Base-by-base conservation (phyloP, 2,113 vertebrate species). In the Helogale parvula region DNA sequence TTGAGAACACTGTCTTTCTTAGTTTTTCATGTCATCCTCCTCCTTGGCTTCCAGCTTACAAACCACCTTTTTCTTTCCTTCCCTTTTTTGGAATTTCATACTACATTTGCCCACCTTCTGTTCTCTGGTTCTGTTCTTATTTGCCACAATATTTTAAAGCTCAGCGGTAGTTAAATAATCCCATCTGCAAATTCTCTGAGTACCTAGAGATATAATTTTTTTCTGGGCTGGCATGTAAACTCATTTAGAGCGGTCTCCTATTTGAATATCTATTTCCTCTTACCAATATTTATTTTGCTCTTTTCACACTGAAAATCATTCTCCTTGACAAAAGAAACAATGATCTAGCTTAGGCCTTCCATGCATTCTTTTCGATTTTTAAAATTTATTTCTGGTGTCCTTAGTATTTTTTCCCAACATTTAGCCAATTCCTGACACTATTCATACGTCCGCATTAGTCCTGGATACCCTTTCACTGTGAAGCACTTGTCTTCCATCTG, bases 251-350 rank as follows among this genome's bases (percentile, higher is more conserved):
- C 29, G 83, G 65, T 7, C 65, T 54, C 81, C 52, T 92, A 81
- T 54, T 69, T 93, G 54, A 96, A 8, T 93, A 89, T 87, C 91
- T 94, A 45, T 86, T 92, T 47, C 41, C 52, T 87, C 80, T 92
- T 80, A 90, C 12, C 25, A 93, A 86, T 86, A 83, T 96, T 98
- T 97, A 92, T 94, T 96, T 97, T 88, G 19, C 27, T 97, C 72
- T 92, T 97, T 97, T 94, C 96, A 88, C 77, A 93, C 68, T 74
- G 82, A 93, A 93, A 88, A 90, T 41, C n/a, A 72, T 69, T 88
- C 77, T 81, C 52, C 47, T 88, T 86, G 72, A 84, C 95, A 54
- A 84, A 85, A 65, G 57, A 41, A 94, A 21, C 80, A 80, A 65
- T 29, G 16, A 81, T 17, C 54, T 85, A 85, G 38, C 4, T 68